Evolutionary conservation across 2,888 invertebrate genomes (phyloP), one percentile per base, ranked within the genome.

Genomic region (Lasioglossum marginatum): DNA sequence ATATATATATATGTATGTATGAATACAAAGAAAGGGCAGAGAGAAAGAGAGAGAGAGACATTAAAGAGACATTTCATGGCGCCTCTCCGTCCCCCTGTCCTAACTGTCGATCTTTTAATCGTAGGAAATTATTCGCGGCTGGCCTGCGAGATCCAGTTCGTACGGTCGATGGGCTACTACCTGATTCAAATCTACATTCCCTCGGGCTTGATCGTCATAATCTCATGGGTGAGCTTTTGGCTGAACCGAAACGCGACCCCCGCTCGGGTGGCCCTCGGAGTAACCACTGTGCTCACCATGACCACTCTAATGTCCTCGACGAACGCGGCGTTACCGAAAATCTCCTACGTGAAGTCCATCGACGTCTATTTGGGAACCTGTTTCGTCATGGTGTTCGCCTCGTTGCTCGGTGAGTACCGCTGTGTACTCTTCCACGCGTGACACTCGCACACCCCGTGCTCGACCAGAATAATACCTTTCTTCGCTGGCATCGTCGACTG

Each of bases 381-480:
- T 96, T 99, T 99, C 98, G 98, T 99, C 95, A 99, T 99, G 99
- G 99, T 99, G 95, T 99, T 99, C 96, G 99, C 99, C 93, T 99
- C 99, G 96, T 96, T 99, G 95, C 96, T 99, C 96, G 98, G 98
- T 98, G 97, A 97, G 96, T 95, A 91, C 90, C 88, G 87, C 85
- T 90, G 90, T 85, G 85, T 86, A 84, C 90, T 85, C 88, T 88
- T 87, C 87, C 91, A 87, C 87, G 85, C 31, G 70, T 68, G 23
- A 68, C 68, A 68, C 37, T 37, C 68, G 68, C 63, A 68, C 68
- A 68, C 68, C 19, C 68, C 34, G 37, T 68, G 34, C 19, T 68
- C 63, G 63, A 63, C 63, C 19, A 63, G 57, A 63, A 34, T n/a
- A 63, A 19, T 45, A 63, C 31, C 63, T 63, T 63, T 45, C 63